These are phyloP conservation scores for Ips typographus DNA, from an alignment of 1,140 invertebrate genomes.

Conservation along the genomic window DNA sequence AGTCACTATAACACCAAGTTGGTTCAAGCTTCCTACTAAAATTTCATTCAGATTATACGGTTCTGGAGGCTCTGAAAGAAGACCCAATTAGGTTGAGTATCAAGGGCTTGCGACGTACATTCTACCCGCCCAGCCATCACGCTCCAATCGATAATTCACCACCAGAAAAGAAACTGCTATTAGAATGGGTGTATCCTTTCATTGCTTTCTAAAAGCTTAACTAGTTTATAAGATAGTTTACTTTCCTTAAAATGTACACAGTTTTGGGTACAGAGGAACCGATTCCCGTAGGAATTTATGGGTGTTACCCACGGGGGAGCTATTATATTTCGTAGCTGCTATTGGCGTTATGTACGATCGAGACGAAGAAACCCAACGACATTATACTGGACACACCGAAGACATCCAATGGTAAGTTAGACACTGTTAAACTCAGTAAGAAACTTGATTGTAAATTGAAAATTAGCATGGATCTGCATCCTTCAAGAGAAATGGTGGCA, in stretches of 20 bases:
- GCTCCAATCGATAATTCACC: constrained; percentile 78
- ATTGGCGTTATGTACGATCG: constrained; percentile 89
- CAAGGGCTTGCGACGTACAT: constrained; percentile 77
- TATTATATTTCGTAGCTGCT: constrained; percentile 90
- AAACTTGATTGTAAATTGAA: neutral
- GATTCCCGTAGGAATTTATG: constrained; percentile 87
- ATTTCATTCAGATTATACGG: constrained; percentile 68
- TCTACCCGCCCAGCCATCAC: constrained; percentile 84
- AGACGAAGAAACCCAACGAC: constrained; percentile 86
- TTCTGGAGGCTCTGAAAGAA: constrained; percentile 80
- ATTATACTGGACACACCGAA: constrained; percentile 92
- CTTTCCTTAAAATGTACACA: constrained; percentile 44
- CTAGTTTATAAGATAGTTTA: too few relatives aligned
- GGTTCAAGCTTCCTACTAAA: neutral
- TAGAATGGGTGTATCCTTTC: constrained; percentile 89
- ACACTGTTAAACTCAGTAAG: neutral
- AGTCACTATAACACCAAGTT: constrained; percentile 16
- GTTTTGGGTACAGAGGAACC: constrained; percentile 89
- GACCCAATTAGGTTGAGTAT: constrained; percentile 82
- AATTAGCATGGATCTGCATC: constrained; percentile 82
- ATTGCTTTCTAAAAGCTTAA: neutral
- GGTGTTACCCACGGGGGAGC: constrained; percentile 88
- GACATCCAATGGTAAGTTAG: constrained; percentile 75
- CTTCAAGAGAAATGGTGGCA: constrained; percentile 85
- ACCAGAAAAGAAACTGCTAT: constrained; percentile 81